Base-by-base conservation (phyloP, 2,797 vertebrate genomes). In the Enteromius viviparus region DNA sequence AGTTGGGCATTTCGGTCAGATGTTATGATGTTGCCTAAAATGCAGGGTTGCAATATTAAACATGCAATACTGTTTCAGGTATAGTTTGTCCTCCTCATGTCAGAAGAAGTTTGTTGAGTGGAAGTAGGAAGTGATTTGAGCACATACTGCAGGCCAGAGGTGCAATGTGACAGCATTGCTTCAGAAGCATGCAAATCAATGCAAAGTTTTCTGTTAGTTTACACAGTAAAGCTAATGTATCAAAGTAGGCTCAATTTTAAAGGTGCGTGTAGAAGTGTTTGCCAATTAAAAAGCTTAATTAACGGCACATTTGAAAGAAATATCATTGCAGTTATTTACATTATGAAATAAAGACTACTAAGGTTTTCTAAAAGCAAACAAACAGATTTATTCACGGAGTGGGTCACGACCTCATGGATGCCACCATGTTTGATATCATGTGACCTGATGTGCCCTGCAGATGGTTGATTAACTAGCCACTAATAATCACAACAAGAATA, bases 131-230 rank as follows among this genome's bases (percentile, higher is more conserved):
- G 87, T 91, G 82, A 84, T 71, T 79, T 87, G 62, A 64, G 53
- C 75, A 78, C 76, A 75, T 60, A 58, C 69, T 77, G 51, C 37
- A 82, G 83, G 85, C 89, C 89, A 79, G 75, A 70, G 60, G 40
- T 68, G 29, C 32, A 53, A 1, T 47, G 68, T 79, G 45, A 76
- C 77, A 78, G 51, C 70, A 42, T 45, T 53, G 45, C 34, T 55
- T 70, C 49, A 69, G 17, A 45, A n/a, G 12, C 85, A 90, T 72
- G 89, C 91, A 92, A 92, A 91, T 90, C 74, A 92, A 93, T 91
- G 90, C 91, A 93, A 93, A 92, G n/a, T 84, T 78, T 79, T 66
- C 14, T 68, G 82, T 84, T 80, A n/a, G 60, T 76, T 75, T 82
- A 29, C 51, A 10, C 14, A 34, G 12, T 3, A 19, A 42, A 5